Conservation (phyloP, 1,140 invertebrate genomes). For the Drosophila tropicalis region DNA sequence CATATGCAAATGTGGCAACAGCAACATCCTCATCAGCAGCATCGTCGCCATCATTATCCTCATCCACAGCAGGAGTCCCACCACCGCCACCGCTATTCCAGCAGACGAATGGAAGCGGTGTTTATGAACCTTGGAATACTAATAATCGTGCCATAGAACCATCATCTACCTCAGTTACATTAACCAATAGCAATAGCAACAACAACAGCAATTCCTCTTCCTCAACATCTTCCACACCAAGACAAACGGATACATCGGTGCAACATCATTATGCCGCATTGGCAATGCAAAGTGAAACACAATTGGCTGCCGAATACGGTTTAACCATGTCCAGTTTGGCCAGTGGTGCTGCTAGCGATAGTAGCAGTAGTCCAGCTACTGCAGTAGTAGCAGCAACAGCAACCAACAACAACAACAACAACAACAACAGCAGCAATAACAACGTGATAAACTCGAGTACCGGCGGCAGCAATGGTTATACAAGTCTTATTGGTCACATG, state of each 20-base stretch:
- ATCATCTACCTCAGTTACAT: slow-evolving; percentile 23
- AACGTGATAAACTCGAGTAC: slow-evolving; percentile 1
- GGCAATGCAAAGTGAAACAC: slow-evolving; percentile 76
- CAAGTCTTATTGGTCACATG: slow-evolving; percentile 58
- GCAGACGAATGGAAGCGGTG: slow-evolving; percentile 16
- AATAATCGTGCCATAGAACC: slow-evolving; percentile 47
- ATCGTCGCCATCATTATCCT: no score
- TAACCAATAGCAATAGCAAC: slow-evolving; percentile 11
- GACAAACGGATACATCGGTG: slow-evolving; percentile 12
- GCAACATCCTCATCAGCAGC: slow-evolving; percentile 9
- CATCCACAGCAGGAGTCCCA: slow-evolving; percentile 9
- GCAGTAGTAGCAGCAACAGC: slow-evolving; percentile 38
- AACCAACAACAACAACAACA: slow-evolving; percentile 12
- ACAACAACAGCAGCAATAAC: slow-evolving; percentile 20
- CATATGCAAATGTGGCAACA: slow-evolving; percentile 76
- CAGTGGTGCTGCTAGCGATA: slow-evolving; percentile 57
- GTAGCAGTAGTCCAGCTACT: slow-evolving; percentile 19
- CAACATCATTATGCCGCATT: slow-evolving; percentile 68
- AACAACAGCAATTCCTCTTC: slow-evolving; percentile 14
- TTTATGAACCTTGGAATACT: slow-evolving; percentile 22
- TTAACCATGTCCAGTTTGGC: slow-evolving; percentile 72
- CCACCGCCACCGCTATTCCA: slow-evolving; percentile 49
- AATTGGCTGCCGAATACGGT: slow-evolving; percentile 73
- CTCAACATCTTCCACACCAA: slow-evolving; percentile 9
- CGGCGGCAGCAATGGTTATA: slow-evolving; percentile 28